Evolutionary conservation across 2,888 invertebrate genomes (phyloP).

Genomic region (Caenorhabditis auriculariae): DNA sequence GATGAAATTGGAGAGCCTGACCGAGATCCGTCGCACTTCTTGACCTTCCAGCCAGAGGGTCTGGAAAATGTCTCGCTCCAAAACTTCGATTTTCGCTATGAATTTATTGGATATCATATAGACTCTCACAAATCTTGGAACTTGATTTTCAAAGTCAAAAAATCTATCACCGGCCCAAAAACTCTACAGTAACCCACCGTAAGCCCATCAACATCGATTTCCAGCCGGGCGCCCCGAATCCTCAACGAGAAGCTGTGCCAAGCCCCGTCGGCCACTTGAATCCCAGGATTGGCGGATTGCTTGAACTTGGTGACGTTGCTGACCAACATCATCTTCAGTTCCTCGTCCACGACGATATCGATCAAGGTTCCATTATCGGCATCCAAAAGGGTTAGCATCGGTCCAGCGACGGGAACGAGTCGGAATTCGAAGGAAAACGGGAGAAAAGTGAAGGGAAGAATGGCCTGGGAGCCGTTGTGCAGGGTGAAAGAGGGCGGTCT

Average conservation of each 20-base stretch:
- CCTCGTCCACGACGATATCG: slow-evolving; percentile 38
- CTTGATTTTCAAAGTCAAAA: neutral
- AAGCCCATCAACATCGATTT: slow-evolving; percentile 57
- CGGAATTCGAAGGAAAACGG: slow-evolving; percentile 61
- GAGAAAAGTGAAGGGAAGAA: slow-evolving; percentile 58
- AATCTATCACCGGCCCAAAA: too few species aligned
- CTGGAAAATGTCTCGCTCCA: slow-evolving; percentile 1
- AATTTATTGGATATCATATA: neutral
- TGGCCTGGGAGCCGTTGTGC: slow-evolving; percentile 32
- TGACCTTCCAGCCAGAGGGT: slow-evolving; percentile 57
- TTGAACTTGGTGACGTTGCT: slow-evolving; percentile 51
- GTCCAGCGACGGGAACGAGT: slow-evolving; percentile 31
- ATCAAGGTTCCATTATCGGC: slow-evolving; percentile 51
- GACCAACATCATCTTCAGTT: slow-evolving; percentile 30
- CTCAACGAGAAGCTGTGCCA: slow-evolving; percentile 58
- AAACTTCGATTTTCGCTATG: neutral
- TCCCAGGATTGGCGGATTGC: slow-evolving; percentile 50
- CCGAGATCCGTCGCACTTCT: slow-evolving; percentile 41
- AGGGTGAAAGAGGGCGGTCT: slow-evolving; percentile 51
- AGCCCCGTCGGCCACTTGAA: slow-evolving; percentile 47
- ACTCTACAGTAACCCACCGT: slow-evolving; percentile 27
- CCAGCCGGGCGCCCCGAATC: slow-evolving; percentile 55
- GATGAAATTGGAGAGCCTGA: slow-evolving; percentile 46
- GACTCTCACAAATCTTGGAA: neutral
- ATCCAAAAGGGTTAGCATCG: slow-evolving; percentile 46